Evolutionary conservation across 2,888 invertebrate genomes (phyloP).

Genomic region (Ecdyonurus torrentis): DNA sequence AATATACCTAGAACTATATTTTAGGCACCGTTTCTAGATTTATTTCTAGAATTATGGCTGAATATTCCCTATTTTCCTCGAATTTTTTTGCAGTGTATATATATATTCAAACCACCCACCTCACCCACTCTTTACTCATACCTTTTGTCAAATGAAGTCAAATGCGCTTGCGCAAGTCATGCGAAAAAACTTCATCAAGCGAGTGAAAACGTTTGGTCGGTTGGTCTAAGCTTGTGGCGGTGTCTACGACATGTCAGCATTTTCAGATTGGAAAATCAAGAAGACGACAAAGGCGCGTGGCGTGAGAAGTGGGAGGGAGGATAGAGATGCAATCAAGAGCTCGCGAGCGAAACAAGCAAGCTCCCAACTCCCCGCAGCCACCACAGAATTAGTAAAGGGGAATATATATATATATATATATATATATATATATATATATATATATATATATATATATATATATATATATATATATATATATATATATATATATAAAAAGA

Average conservation of each 20-base stretch:
- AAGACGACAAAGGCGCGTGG: not conserved
- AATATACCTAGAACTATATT: too few relatives aligned
- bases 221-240: too few relatives aligned
- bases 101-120: not conserved
- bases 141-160: not conserved
- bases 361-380: not conserved
- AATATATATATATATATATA: not conserved
- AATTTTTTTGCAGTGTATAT: too few relatives aligned
- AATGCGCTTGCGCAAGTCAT: not conserved
- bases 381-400: not conserved
- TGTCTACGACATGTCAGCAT: constrained; percentile 1
- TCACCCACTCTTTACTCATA: not conserved
- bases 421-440: too few relatives aligned
- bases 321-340: not conserved
- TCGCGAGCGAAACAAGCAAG: not conserved
- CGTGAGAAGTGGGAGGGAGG: not conserved
- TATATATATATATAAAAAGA: too few relatives aligned
- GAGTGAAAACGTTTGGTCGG: not conserved
- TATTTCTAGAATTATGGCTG: too few relatives aligned
- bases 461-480: too few relatives aligned
- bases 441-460: too few relatives aligned
- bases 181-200: not conserved
- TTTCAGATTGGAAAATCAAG: constrained; percentile 3
- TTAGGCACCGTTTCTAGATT: too few relatives aligned
- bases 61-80: too few relatives aligned